Percentiles rank a stretch among this genome's conserved stretches.
Evolutionary conservation across 2,113 vertebrate genomes (phyloP).

Genomic region (Pantherophis guttatus): DNA sequence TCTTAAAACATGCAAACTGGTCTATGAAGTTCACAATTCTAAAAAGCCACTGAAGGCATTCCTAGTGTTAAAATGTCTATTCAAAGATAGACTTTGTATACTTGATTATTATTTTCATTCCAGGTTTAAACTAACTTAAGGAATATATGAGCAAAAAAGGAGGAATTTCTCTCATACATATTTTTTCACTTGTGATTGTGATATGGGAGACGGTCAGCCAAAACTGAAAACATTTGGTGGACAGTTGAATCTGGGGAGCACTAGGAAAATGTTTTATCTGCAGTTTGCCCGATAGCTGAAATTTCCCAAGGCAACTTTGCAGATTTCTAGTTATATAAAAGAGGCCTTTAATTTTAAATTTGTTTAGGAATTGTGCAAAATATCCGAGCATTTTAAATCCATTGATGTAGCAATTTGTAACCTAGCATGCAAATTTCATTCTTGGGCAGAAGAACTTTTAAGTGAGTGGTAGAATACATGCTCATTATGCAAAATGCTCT

Average conservation of each 20-base stretch:
- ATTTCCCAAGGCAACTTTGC: not conserved
- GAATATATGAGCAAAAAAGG: not conserved
- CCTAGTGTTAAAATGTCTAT: not conserved
- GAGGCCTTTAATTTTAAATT: not conserved
- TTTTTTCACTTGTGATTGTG: not conserved
- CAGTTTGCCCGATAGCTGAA: not conserved
- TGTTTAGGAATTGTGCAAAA: not conserved
- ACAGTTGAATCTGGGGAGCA: not conserved
- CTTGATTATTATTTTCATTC: not conserved
- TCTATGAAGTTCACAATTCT: not conserved
- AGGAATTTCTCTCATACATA: not conserved
- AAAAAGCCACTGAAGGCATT: not conserved
- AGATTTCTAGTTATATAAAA: not conserved
- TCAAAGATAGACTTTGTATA: not conserved
- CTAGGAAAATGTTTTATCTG: not conserved
- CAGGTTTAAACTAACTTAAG: not conserved
- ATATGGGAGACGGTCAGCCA: not conserved
- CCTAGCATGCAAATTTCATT: not conserved
- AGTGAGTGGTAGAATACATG: not conserved
- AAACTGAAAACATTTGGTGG: not conserved
- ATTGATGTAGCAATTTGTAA: not conserved
- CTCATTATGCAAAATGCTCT: not conserved
- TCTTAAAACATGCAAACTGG: not conserved
- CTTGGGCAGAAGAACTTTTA: not conserved
- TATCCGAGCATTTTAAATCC: not conserved